Evolutionary conservation across 1,140 invertebrate species (phyloP), one percentile per base, ranked within the genome.

Genomic region (Drosophila tani): DNA sequence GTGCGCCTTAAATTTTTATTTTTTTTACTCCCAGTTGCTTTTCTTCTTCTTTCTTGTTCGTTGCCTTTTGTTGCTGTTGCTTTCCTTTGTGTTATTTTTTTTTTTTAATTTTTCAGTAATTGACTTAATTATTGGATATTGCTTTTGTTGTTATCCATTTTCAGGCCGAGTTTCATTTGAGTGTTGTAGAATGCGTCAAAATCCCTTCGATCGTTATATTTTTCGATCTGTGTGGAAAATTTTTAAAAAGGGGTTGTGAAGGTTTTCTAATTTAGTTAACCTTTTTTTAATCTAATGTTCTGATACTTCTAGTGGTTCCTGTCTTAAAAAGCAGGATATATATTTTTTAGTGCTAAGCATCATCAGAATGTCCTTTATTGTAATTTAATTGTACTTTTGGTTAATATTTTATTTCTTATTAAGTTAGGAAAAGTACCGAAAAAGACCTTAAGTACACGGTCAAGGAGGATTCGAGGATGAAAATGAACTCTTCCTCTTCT

Each of bases 1-100:
- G 75, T 79, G 75, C 75, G 66, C 76, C 64, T 63, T 69, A 41
- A 63, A 43, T 77, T 76, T 51, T 38, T 40, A 38, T 60, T 62
- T 68, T 75, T 51, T 53, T 43, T 41, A 17, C 32, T 58, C 45
- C 24, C 46, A 29, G 50, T 78, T 69, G 40, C 27, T 70, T 69
- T 62, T 77, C 49, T 69, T 58, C 21, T 38, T 67, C 38, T 59
- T 29, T 77, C 43, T 43, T 32, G 45, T 56, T 55, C 17, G 6
- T 17, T 32, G 17, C 40, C 29, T 43, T 21, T 43, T 58, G 29
- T 57, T 57, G 41, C 11, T 49, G 6, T 40, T 38, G 29, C 40
- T 47, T 75, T 62, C 73, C 58, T 56, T 64, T 63, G 29, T 55
- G 32, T 46, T 46, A 43, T 15, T 15, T 57, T 53, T 35, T 21